Percentiles rank a stretch among this genome's conserved stretches.
Conservation (phyloP, 2,113 vertebrate genomes). For the Petrocephalus zakoni region DNA sequence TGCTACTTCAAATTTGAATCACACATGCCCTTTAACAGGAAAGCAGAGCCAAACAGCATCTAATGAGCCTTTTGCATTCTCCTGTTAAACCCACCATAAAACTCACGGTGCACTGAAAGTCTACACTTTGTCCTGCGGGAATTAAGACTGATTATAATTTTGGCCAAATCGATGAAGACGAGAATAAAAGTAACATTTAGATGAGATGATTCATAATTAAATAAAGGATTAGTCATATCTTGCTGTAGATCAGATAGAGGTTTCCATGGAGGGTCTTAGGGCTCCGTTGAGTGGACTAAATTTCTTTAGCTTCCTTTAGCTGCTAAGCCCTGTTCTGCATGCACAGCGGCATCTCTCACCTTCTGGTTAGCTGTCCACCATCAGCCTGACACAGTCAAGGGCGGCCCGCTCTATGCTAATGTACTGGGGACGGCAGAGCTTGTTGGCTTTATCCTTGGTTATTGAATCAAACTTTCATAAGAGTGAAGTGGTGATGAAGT, state of each 20-base stretch:
- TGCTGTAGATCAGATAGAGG: conserved; percentile 52
- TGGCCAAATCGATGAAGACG: conserved; percentile 47
- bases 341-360: conserved; percentile 35
- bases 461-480: conserved; percentile 33
- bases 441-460: neutral
- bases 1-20: conserved; percentile 58
- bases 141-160: conserved; percentile 46
- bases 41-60: conserved; percentile 50
- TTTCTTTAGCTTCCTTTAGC: conserved; percentile 50
- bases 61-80: conserved; percentile 69
- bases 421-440: conserved; percentile 18
- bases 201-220: conserved; percentile 62
- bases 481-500: conserved; percentile 20
- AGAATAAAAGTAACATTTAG: conserved; percentile 46
- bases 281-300: conserved; percentile 46
- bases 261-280: conserved; percentile 39
- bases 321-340: conserved; percentile 36
- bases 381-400: conserved; percentile 42
- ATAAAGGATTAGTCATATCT: conserved; percentile 61
- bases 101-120: conserved; percentile 41
- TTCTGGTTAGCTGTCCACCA: conserved; percentile 46
- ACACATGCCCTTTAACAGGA: conserved; percentile 59
- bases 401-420: conserved; percentile 33
- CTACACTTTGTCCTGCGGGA: conserved; percentile 50
- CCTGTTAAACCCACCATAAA: conserved; percentile 61